Evolutionary conservation across 2,888 invertebrate species (phyloP).

Genomic region (Andricus curvator): DNA sequence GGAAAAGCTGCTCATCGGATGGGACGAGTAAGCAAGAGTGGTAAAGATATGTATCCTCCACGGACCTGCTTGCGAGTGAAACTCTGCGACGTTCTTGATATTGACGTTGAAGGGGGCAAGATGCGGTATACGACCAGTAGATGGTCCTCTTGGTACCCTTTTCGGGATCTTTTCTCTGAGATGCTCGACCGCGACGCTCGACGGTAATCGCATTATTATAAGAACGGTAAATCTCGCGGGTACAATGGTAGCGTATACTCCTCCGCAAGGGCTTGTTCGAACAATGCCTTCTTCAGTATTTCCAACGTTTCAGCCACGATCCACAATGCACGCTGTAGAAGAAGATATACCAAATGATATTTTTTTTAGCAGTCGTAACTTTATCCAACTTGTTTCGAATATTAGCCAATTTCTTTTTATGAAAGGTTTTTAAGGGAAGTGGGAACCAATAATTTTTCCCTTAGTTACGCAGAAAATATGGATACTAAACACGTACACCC

Average conservation of each 20-base stretch:
- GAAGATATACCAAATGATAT: background rate
- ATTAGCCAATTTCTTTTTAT: background rate
- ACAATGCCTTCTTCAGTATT: slow-evolving; percentile 50
- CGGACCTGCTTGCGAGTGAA: slow-evolving; percentile 45
- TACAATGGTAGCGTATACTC: slow-evolving; percentile 63
- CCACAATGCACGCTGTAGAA: slow-evolving; percentile 37
- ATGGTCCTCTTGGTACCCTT: slow-evolving; percentile 53
- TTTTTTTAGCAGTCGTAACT: background rate
- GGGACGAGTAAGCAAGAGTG: slow-evolving; percentile 43
- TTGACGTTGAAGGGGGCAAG: slow-evolving; percentile 52
- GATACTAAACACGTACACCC: too few relatives aligned
- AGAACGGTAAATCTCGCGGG: slow-evolving; percentile 70
- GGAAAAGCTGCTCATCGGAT: slow-evolving; percentile 58
- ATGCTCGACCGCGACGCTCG: slow-evolving; percentile 55
- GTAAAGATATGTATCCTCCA: slow-evolving; percentile 46
- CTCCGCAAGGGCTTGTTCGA: slow-evolving; percentile 50
- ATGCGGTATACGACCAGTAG: slow-evolving; percentile 52
- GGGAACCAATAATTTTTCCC: too few relatives aligned
- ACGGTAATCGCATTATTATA: slow-evolving; percentile 74
- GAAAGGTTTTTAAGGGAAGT: background rate
- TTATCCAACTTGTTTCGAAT: background rate
- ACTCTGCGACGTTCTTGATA: slow-evolving; percentile 47
- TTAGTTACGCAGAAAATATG: too few relatives aligned
- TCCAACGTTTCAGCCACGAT: slow-evolving; percentile 41
- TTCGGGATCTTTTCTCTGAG: slow-evolving; percentile 54